phyloP scores from a whole-genome alignment of 2,113 vertebrate species.

The Rhinoderma darwinii region DNA sequence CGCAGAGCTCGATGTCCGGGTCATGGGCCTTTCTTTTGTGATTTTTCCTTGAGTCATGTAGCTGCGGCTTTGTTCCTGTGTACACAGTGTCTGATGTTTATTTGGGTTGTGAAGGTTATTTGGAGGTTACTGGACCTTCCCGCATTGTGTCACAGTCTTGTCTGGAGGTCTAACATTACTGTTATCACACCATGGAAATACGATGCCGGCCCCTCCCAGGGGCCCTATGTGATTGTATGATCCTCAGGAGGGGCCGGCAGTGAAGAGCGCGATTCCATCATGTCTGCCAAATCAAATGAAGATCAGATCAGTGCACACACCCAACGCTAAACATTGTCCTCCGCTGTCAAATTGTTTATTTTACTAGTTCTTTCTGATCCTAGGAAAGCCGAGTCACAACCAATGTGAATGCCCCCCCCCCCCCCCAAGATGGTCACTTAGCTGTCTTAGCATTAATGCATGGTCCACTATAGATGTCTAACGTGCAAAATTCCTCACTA shows the following conservation, averaged over 20 bases:
- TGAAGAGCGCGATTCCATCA: background rate
- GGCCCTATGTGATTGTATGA: background rate
- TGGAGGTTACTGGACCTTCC: slow-evolving; percentile 12
- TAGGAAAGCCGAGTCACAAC: too few relatives aligned
- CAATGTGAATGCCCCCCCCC: too few relatives aligned
- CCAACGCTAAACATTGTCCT: background rate
- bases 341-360: background rate
- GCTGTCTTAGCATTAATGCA: too few relatives aligned
- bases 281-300: background rate
- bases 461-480: too few relatives aligned
- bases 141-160: background rate
- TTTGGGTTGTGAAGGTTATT: slow-evolving; percentile 33
- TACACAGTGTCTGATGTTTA: slow-evolving; percentile 19
- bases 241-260: background rate
- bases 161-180: slow-evolving; percentile 15
- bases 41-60: background rate
- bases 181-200: background rate
- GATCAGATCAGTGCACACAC: background rate
- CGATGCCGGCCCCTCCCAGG: background rate
- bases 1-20: background rate
- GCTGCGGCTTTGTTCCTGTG: slow-evolving; percentile 6
- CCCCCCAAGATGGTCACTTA: too few relatives aligned
- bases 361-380: background rate
- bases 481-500: too few relatives aligned
- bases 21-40: background rate